A percentile compares a stretch with the other conserved stretches of the same genome.
Evolutionary conservation across 2,797 vertebrate species (phyloP).

Genomic region (Sebastes dallii): DNA sequence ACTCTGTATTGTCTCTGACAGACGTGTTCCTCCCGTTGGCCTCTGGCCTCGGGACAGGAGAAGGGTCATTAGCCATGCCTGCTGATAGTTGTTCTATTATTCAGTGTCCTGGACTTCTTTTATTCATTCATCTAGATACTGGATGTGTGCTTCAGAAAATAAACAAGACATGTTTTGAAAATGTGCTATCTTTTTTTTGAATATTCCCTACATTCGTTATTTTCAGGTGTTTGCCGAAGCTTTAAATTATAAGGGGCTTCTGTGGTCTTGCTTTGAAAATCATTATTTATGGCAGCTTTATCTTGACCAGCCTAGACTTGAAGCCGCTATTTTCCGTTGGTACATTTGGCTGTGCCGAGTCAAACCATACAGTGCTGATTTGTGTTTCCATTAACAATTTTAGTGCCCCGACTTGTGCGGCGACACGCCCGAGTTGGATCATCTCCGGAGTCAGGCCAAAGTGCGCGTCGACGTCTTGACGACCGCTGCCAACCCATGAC

Average conservation of each 20-base stretch:
- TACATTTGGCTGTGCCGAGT: too few species aligned
- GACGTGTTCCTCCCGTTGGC: constrained; percentile 46
- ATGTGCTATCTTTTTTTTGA: constrained; percentile 40
- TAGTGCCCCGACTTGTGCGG: too few species aligned
- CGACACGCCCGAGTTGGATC: too few species aligned
- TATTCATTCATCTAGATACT: constrained; percentile 81
- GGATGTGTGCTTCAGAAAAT: constrained; percentile 85
- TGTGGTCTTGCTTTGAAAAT: constrained; percentile 2
- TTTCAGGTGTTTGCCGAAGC: neutral
- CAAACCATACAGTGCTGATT: too few species aligned
- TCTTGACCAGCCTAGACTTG: neutral
- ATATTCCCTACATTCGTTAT: constrained; percentile 4
- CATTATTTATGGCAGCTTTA: neutral
- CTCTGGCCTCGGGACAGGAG: constrained; percentile 51
- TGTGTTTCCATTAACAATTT: too few species aligned
- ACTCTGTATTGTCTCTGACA: constrained; percentile 54
- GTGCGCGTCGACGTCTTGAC: too few species aligned
- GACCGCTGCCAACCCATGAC: too few species aligned
- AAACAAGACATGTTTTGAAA: constrained; percentile 81
- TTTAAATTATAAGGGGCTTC: neutral
- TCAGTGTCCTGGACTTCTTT: constrained; percentile 76
- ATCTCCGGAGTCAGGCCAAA: too few species aligned
- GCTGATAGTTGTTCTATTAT: constrained; percentile 75
- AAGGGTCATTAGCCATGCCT: constrained; percentile 74
- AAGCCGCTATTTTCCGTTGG: neutral